A percentile compares a stretch with the other conserved stretches of the same genome.
Conservation (phyloP, 2,113 vertebrate species). For the Panthera leo region DNA sequence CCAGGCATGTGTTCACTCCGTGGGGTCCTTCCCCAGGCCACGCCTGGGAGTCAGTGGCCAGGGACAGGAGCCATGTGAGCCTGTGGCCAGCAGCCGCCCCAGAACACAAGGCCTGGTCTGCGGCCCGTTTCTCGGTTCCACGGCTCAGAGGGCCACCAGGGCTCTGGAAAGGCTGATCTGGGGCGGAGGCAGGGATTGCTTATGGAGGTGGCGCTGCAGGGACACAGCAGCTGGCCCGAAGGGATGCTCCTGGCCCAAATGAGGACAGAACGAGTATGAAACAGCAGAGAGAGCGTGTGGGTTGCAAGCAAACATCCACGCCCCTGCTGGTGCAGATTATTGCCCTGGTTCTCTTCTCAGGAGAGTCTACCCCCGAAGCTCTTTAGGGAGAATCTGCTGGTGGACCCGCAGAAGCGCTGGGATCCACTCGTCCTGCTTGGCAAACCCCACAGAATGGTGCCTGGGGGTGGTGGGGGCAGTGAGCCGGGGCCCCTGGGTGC, state of each 20-base stretch:
- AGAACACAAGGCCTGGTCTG: neutral
- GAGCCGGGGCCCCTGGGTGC: neutral
- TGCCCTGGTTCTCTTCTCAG: neutral
- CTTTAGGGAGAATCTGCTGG: neutral
- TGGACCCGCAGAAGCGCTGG: neutral
- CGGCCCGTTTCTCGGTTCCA: neutral
- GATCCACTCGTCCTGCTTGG: accelerated
- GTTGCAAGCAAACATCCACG: neutral
- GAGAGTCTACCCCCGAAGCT: neutral
- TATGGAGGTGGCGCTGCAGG: neutral
- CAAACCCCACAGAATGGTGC: no score
- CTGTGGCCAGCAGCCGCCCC: neutral
- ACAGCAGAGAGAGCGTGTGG: neutral
- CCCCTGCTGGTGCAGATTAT: neutral
- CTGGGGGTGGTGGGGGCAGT: neutral
- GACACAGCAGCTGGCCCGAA: neutral
- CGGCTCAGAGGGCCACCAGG: neutral
- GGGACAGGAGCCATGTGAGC: no score
- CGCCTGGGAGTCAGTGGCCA: neutral
- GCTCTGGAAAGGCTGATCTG: neutral
- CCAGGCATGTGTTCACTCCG: accelerated
- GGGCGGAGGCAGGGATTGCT: neutral
- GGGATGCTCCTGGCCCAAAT: neutral
- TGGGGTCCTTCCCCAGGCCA: neutral
- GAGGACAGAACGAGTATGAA: neutral